These are phyloP conservation scores for Nansenia antarctica DNA, from an alignment of 2,113 vertebrate species.

Conservation along the genomic window DNA sequence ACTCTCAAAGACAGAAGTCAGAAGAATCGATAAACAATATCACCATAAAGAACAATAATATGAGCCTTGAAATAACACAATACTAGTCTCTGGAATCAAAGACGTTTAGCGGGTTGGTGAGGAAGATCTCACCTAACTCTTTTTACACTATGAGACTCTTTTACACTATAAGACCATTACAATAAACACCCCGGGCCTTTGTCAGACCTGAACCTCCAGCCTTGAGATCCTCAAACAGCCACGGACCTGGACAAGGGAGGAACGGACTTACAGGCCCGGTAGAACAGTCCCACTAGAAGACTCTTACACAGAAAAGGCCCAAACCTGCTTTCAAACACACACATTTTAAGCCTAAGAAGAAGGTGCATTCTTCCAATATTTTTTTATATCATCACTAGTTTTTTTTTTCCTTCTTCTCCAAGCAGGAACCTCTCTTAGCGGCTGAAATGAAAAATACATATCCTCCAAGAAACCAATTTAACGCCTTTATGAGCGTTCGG, in stretches of 20 bases:
- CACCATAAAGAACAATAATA: background rate
- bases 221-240: background rate
- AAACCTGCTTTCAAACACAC: slow-evolving; percentile 36
- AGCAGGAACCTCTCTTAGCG: slow-evolving; percentile 51
- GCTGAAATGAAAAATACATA: slow-evolving; percentile 74
- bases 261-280: background rate
- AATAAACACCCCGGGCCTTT: background rate
- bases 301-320: slow-evolving; percentile 28
- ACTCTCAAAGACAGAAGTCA: background rate
- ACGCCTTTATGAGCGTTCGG: slow-evolving; percentile 75
- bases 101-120: no score
- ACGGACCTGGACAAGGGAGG: background rate
- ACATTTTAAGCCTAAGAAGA: slow-evolving; percentile 55
- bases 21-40: background rate
- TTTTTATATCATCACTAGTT: slow-evolving; percentile 54
- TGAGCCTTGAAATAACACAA: no score
- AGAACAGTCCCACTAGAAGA: background rate
- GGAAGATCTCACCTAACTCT: no score
- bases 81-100: no score
- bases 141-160: background rate
- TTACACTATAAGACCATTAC: background rate
- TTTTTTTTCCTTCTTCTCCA: slow-evolving; percentile 22
- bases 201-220: background rate
- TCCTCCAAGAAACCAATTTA: slow-evolving; percentile 79
- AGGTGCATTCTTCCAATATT: slow-evolving; percentile 54